Conservation (phyloP, 1,140 invertebrate genomes). For the Luehdorfia chinensis region DNA sequence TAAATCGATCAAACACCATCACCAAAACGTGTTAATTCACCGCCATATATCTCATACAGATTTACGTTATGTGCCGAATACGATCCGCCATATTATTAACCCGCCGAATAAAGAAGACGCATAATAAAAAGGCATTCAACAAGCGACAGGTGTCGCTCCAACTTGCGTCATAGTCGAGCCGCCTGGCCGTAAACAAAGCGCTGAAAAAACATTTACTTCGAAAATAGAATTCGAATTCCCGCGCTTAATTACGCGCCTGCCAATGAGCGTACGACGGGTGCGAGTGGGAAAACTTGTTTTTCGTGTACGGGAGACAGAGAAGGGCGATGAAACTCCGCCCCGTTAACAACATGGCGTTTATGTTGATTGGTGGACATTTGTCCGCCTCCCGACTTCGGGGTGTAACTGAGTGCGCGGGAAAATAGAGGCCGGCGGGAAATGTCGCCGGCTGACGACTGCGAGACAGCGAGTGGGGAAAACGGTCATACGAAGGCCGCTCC, state of each 20-base stretch:
- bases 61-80: constrained; percentile 53
- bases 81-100: constrained; percentile 38
- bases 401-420: constrained; percentile 46
- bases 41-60: constrained; percentile 51
- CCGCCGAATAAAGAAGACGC: constrained; percentile 41
- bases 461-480: constrained; percentile 28
- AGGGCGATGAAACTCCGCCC: constrained; percentile 51
- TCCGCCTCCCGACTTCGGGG: constrained; percentile 49
- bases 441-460: constrained; percentile 30
- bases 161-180: constrained; percentile 29
- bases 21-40: constrained; percentile 55
- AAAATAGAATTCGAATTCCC: constrained; percentile 76
- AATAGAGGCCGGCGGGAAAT: constrained; percentile 55
- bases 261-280: constrained; percentile 58
- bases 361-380: constrained; percentile 65
- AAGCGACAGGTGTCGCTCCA: too few relatives aligned
- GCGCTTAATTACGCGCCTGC: constrained; percentile 71
- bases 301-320: constrained; percentile 35
- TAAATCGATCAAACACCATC: constrained; percentile 63
- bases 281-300: constrained; percentile 39
- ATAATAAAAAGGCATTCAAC: too few relatives aligned
- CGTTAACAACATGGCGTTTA: constrained; percentile 69
- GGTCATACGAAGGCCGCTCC: not conserved
- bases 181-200: constrained; percentile 49
- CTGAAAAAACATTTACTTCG: constrained; percentile 76